A percentile compares a stretch with the other conserved stretches of the same genome.
Conservation (phyloP, 2,888 invertebrate genomes). For the Dryococelus australis region DNA sequence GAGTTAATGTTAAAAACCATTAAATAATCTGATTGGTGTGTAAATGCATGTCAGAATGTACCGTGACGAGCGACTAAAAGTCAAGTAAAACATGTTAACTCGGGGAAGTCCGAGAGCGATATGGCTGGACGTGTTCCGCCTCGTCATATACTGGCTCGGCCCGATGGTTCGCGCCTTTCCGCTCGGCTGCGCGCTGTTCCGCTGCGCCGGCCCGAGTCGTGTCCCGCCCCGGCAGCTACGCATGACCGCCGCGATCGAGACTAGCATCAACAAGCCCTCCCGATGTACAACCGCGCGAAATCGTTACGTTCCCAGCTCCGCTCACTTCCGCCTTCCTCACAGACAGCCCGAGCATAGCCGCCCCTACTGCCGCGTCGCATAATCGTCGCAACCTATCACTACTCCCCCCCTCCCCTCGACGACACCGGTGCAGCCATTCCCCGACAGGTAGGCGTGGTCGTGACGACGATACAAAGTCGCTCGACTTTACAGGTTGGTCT, state of each 20-base stretch:
- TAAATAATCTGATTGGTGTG: too few species aligned
- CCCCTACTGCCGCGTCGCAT: neutral
- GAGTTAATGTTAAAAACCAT: too few species aligned
- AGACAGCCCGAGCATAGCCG: neutral
- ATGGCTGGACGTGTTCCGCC: neutral
- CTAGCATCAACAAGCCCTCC: neutral
- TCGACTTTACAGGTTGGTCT: neutral
- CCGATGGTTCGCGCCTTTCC: neutral
- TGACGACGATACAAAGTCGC: neutral
- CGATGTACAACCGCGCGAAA: neutral
- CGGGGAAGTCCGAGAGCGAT: too few species aligned
- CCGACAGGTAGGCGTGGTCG: neutral
- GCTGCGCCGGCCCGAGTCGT: neutral
- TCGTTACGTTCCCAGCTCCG: neutral
- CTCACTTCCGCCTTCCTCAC: neutral
- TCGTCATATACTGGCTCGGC: neutral
- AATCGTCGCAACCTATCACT: neutral
- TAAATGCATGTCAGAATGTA: too few species aligned
- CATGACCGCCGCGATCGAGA: neutral
- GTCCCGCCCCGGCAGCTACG: neutral
- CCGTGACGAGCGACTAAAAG: too few species aligned
- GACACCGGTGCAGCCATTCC: neutral
- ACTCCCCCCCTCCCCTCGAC: neutral
- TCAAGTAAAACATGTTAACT: too few species aligned
- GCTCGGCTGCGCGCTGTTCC: neutral